Base-by-base conservation (phyloP, 2,113 vertebrate genomes). In the Triplophysa dalaica region DNA sequence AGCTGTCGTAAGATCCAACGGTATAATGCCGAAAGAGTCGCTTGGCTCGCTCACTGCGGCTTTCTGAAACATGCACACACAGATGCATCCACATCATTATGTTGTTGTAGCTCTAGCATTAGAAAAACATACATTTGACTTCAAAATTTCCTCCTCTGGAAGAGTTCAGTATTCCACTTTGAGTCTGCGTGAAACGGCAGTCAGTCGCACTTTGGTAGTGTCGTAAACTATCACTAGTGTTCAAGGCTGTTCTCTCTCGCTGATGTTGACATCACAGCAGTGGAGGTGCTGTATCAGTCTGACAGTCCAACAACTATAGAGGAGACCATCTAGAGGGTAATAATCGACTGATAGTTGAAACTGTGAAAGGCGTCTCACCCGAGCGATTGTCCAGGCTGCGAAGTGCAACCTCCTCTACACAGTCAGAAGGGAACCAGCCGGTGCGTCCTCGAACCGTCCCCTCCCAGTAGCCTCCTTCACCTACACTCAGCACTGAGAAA, bases 401-500 rank as follows among this genome's bases (percentile, higher is more conserved):
- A 58, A 93, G 93, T 2, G 95, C 91, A 77, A 97, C 94, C 89
- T 97, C 96, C 87, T 97, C 96, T 83, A 96, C 94, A 24, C 95
- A 96, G 85, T 96, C 96, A 0, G 96, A 96, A 48, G 96, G 96
- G 89, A 97, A 97, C 96, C 96, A 97, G 73, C 96, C 96, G 0
- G 94, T 89, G 1, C 95, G 94, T 81, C 95, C 95, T 82, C 94
- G 93, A 82, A 96, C 94, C 61, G 95, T 95, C 41, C 95, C 96
- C 90, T 97, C 96, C 96, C 96, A 97, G 91, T 95, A 97, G 24
- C 96, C 96, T 43, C 95, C 95, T 90, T 97, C 96, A 54, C 96
- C 96, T 58, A 97, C 90, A 64, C 95, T 97, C 86, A 97, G 86
- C 89, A 97, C 96, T 97, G 87, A 33, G 11, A 13, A 8, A 79